Evolutionary conservation across 1,140 invertebrate genomes (phyloP), one percentile per base, ranked within the genome.

Genomic region (Leguminivora glycinivorella): DNA sequence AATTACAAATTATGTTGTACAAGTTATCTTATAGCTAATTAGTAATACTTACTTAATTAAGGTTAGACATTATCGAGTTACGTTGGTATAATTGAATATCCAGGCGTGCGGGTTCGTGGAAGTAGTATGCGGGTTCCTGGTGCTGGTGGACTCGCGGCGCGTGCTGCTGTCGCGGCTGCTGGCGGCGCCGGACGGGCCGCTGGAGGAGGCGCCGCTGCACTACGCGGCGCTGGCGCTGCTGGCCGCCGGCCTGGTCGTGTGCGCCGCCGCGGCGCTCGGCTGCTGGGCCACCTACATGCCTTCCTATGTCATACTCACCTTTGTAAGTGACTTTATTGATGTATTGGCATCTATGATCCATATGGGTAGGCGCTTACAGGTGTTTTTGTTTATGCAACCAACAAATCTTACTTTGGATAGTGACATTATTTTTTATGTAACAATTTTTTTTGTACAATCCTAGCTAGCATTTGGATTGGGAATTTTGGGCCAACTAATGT

Each of bases 71-170:
- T n/a, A n/a, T n/a, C 9, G 29, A 31, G 29, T 31, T 31, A 31
- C n/a, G n/a, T n/a, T 31, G 9, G 29, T 31, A 31, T 31, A 31
- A 52, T 17, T 9, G 3, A 22, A 22, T 52, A 4, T 93, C 47
- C 80, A 96, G 96, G 91, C 93, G 34, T 95, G 95, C 75, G 96
- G 96, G 63, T 93, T 95, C 69, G 79, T 93, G 1, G 88, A 96
- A 73, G 93, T 96, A 74, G 93, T 94, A 63, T 92, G 95, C 29
- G 96, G 96, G 9, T 95, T 95, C 72, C 88, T 96, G 56, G 84
- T 96, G 1, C 92, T 96, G 43, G 93, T 93, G 47, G 95, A 96
- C 79, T 92, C 92, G 22, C 93, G 94, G 70, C 90, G 95, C 58
- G 93, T 96, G 71, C 84, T 96, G 47, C 81, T 96, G 9, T 96